Evolutionary conservation across 92 coral and sea anemone genomes (phyloP).

Genomic region (Blastomussa wellsi): DNA sequence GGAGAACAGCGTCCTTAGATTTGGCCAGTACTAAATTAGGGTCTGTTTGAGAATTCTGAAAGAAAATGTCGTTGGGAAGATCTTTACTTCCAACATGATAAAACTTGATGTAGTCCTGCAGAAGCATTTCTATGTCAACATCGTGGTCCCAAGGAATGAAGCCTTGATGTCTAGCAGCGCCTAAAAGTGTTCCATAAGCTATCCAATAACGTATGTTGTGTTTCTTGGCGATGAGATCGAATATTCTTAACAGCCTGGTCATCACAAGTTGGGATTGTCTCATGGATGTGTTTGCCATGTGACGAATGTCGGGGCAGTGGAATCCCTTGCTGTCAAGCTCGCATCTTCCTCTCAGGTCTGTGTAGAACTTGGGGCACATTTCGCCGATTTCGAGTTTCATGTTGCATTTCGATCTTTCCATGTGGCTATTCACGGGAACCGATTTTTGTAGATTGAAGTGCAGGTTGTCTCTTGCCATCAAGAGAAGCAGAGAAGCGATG

Average conservation of each 20-base stretch:
- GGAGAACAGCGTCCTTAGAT: not conserved
- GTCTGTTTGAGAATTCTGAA: conserved; percentile 61
- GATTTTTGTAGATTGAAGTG: not conserved
- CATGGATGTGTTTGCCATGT: conserved; percentile 16
- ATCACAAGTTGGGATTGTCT: conserved; percentile 60
- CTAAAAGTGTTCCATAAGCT: conserved; percentile 58
- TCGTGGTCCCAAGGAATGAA: conserved; percentile 73
- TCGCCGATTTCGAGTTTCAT: conserved; percentile 36
- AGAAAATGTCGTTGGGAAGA: conserved; percentile 58
- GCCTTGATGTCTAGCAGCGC: conserved; percentile 72
- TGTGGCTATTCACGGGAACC: conserved; percentile 18
- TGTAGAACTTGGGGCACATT: conserved; percentile 66
- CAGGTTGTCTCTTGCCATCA: not conserved
- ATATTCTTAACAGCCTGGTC: conserved; percentile 57
- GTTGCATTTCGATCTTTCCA: conserved; percentile 10
- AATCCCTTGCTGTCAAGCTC: conserved; percentile 1
- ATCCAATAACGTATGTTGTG: conserved; percentile 65
- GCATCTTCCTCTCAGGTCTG: conserved; percentile 57
- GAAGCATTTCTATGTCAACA: conserved; percentile 56
- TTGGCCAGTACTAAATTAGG: conserved; percentile 4
- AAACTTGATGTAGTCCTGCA: conserved; percentile 58
- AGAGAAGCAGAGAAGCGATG: not conserved
- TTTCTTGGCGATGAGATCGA: conserved; percentile 55
- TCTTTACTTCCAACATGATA: conserved; percentile 42
- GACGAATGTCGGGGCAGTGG: conserved; percentile 69